phyloP scores from a whole-genome alignment of 2,888 invertebrate genomes.

The Matsumyia berberina region DNA sequence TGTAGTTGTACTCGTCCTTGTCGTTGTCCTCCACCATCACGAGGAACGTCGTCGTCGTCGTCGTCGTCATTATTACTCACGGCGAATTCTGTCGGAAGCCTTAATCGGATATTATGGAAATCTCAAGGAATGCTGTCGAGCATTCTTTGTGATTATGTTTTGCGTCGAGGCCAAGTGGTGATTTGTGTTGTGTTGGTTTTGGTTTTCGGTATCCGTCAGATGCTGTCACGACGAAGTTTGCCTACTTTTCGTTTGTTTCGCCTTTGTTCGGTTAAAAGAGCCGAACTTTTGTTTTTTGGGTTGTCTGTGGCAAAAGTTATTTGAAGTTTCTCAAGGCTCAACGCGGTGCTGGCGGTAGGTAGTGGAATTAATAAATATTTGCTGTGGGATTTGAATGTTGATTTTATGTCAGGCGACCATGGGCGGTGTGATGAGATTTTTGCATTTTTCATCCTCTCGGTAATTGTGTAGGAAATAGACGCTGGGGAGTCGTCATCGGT shows the following conservation, averaged over 20 bases:
- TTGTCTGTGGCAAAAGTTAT: slow-evolving; percentile 52
- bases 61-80: slow-evolving; percentile 34
- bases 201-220: slow-evolving; percentile 45
- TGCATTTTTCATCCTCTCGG: slow-evolving; percentile 33
- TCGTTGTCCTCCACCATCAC: slow-evolving; percentile 22
- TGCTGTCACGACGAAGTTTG: slow-evolving; percentile 36
- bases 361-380: slow-evolving; percentile 68
- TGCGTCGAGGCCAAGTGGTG: slow-evolving; percentile 57
- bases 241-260: slow-evolving; percentile 32
- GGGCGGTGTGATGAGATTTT: slow-evolving; percentile 49
- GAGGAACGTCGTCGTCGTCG: neutral
- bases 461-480: slow-evolving; percentile 5
- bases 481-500: neutral
- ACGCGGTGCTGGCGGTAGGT: neutral
- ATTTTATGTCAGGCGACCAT: slow-evolving; percentile 39
- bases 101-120: slow-evolving; percentile 73
- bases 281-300: slow-evolving; percentile 4
- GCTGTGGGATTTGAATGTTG: slow-evolving; percentile 59
- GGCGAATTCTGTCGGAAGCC: slow-evolving; percentile 41
- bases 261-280: slow-evolving; percentile 4
- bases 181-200: slow-evolving; percentile 55
- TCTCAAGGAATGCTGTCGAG: slow-evolving; percentile 49
- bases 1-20: slow-evolving; percentile 25
- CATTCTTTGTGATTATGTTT: slow-evolving; percentile 51
- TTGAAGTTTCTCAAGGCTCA: slow-evolving; percentile 48